A percentile compares a stretch with the other conserved stretches of the same genome.
These are phyloP conservation scores for Prietella phreatophila DNA, from an alignment of 2,113 vertebrate genomes.

Conservation along the genomic window DNA sequence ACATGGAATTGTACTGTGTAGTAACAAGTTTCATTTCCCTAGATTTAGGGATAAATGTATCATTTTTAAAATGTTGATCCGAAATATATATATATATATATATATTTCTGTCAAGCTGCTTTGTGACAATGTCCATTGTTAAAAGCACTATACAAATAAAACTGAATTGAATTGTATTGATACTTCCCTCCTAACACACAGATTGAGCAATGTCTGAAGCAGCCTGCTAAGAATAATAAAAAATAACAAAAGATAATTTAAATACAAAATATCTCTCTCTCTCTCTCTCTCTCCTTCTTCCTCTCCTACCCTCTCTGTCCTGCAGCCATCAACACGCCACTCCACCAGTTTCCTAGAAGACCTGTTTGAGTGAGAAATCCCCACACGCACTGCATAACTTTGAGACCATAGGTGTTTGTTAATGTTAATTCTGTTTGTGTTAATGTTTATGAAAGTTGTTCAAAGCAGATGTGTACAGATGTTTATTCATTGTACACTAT, in stretches of 20 bases:
- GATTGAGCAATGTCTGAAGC: not conserved
- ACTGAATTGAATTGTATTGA: too few relatives aligned
- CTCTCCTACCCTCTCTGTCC: not conserved
- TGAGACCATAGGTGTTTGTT: not conserved
- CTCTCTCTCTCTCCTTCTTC: not conserved
- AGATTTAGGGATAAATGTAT: too few relatives aligned
- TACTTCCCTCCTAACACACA: not conserved
- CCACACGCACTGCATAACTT: not conserved
- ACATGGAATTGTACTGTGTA: not conserved
- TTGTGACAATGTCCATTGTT: too few relatives aligned
- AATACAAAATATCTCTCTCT: not conserved
- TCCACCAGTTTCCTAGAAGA: constrained; percentile 65
- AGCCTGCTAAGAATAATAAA: not conserved
- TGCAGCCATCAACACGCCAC: constrained; percentile 66
- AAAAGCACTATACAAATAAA: too few relatives aligned
- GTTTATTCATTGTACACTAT: not conserved
- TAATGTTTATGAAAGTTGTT: not conserved
- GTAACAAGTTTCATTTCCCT: not conserved
- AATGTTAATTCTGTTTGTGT: not conserved
- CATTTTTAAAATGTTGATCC: too few relatives aligned
- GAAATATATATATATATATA: too few relatives aligned
- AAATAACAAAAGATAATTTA: not conserved
- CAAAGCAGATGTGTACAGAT: not conserved
- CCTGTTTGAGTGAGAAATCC: constrained; percentile 70
- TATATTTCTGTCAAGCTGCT: too few relatives aligned